These are phyloP conservation scores for Trichonephila clavata DNA, from an alignment of 1,140 invertebrate species.

Conservation along the genomic window DNA sequence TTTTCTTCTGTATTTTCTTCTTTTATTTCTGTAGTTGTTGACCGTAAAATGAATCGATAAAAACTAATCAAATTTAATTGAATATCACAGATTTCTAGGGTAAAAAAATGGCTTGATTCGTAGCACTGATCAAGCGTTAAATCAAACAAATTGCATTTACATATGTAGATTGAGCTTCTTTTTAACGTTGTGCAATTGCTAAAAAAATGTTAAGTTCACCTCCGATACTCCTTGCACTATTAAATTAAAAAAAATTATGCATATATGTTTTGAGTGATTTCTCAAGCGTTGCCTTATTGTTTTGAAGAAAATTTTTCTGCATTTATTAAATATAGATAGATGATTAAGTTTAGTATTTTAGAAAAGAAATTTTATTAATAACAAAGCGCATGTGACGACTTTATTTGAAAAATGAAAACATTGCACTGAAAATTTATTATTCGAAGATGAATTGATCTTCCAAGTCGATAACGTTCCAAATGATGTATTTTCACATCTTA, in stretches of 20 bases:
- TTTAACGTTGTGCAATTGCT: neutral
- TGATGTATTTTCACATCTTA: too few relatives aligned
- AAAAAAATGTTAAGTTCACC: neutral
- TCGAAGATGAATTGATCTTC: too few relatives aligned
- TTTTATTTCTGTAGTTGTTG: conserved; percentile 25
- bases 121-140: conserved; percentile 50
- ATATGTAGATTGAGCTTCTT: conserved; percentile 20
- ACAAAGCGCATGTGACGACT: neutral
- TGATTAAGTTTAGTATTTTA: neutral
- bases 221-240: neutral
- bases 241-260: neutral
- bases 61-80: conserved; percentile 14
- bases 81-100: neutral
- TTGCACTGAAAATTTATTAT: too few relatives aligned
- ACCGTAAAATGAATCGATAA: conserved; percentile 34
- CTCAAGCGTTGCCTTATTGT: neutral
- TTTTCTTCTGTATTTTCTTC: neutral
- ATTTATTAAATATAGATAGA: neutral
- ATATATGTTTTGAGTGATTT: neutral
- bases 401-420: too few relatives aligned
- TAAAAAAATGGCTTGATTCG: conserved; percentile 10
- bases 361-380: neutral
- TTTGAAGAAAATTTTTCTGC: neutral
- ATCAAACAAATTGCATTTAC: conserved; percentile 27
- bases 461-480: too few relatives aligned